These are phyloP conservation scores for Saguinus midas DNA, from an alignment of 2,113 vertebrate species.

Conservation along the genomic window DNA sequence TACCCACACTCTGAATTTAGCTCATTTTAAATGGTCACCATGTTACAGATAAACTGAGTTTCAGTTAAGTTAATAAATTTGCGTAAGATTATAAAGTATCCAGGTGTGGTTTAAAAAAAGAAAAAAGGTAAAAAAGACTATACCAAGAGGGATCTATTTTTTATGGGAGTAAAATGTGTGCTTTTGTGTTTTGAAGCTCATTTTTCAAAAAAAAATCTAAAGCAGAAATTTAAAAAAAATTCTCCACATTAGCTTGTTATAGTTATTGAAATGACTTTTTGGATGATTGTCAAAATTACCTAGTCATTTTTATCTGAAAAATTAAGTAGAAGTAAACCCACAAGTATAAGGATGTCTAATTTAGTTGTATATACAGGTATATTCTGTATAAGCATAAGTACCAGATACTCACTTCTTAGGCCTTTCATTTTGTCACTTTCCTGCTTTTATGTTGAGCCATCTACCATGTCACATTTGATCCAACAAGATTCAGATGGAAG, in stretches of 20 bases:
- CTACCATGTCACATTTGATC: not conserved
- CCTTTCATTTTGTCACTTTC: not conserved
- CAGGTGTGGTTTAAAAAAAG: no score
- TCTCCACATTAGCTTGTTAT: not conserved
- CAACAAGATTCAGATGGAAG: not conserved
- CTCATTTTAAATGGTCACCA: not conserved
- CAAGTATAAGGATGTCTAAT: not conserved
- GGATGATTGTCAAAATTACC: not conserved
- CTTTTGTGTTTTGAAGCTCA: not conserved
- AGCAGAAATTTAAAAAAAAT: not conserved
- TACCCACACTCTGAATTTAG: not conserved
- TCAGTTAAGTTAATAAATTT: not conserved
- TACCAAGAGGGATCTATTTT: not conserved
- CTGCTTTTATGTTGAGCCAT: not conserved
- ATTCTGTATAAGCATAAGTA: not conserved
- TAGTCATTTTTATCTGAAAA: conserved; percentile 8
- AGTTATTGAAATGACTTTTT: not conserved
- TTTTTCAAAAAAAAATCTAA: not conserved
- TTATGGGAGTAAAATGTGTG: not conserved
- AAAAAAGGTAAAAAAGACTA: no score
- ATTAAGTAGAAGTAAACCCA: not conserved
- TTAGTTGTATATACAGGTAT: not conserved
- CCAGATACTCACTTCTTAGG: not conserved
- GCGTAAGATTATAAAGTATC: not conserved
- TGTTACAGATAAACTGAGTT: conserved; percentile 11